Evolutionary conservation across 2,797 vertebrate species (phyloP).

Genomic region (Leptatherina wallacei): DNA sequence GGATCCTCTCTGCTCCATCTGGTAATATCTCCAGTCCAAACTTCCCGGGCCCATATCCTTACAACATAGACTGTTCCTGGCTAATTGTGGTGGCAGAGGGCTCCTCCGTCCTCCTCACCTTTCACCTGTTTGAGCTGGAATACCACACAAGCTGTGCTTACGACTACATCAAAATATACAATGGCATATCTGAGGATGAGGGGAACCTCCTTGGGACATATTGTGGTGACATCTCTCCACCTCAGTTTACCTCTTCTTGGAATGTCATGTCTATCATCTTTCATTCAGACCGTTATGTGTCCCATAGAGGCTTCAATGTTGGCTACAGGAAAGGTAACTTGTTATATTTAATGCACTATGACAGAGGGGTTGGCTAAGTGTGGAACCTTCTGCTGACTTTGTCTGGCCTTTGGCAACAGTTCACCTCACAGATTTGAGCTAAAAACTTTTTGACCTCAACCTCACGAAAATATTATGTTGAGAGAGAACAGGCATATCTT

Average conservation of each 20-base stretch:
- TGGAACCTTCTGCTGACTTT: conserved; percentile 6
- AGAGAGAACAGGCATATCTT: not conserved
- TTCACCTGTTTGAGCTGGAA: conserved; percentile 93
- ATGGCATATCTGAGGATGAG: conserved; percentile 87
- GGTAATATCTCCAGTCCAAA: conserved; percentile 97
- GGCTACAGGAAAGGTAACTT: conserved; percentile 92
- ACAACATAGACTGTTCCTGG: conserved; percentile 93
- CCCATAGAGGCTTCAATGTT: conserved; percentile 89
- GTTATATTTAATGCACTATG: conserved; percentile 28
- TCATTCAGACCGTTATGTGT: conserved; percentile 94
- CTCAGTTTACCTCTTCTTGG: conserved; percentile 95
- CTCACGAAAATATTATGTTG: conserved; percentile 13
- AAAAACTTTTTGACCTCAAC: conserved; percentile 16
- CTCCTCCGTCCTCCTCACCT: conserved; percentile 92
- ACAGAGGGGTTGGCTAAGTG: conserved; percentile 24
- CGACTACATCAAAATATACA: conserved; percentile 97
- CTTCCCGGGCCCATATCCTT: conserved; percentile 93
- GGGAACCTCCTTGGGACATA: conserved; percentile 96
- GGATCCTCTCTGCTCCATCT: conserved; percentile 90
- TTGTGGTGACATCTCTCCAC: conserved; percentile 89
- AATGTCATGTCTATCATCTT: conserved; percentile 95
- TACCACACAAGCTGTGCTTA: conserved; percentile 89
- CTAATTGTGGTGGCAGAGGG: conserved; percentile 95
- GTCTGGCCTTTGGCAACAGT: conserved; percentile 13
- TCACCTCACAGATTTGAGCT: conserved; percentile 13